Percentiles rank a stretch among this genome's conserved stretches.
Evolutionary conservation across 2,797 vertebrate genomes (phyloP).

Genomic region (Gymnopithys bicolor): DNA sequence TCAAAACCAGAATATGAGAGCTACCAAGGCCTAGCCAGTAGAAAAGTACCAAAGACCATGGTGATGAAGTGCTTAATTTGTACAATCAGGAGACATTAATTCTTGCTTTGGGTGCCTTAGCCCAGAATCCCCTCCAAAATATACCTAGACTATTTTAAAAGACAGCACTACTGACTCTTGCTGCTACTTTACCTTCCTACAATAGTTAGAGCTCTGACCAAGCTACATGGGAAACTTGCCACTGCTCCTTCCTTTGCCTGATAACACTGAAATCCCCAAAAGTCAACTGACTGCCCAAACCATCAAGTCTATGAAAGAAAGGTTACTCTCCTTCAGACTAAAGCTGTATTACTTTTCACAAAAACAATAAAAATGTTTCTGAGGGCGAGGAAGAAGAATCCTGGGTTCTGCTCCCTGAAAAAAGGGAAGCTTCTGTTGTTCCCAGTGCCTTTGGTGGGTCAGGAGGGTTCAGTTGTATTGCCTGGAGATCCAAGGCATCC

Average conservation of each 20-base stretch:
- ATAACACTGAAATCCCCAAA: not conserved
- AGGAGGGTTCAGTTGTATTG: not conserved
- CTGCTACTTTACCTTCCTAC: not conserved
- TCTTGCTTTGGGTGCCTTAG: not conserved
- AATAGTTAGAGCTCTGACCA: not conserved
- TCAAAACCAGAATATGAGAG: not conserved
- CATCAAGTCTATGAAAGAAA: not conserved
- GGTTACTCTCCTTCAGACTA: not conserved
- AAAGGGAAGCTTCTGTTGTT: not conserved
- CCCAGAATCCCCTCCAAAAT: not conserved
- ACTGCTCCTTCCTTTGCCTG: not conserved
- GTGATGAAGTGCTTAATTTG: not conserved
- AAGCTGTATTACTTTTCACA: not conserved
- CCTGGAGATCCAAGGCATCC: not conserved
- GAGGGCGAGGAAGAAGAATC: not conserved
- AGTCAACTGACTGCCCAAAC: not conserved
- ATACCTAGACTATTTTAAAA: not conserved
- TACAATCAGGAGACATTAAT: not conserved
- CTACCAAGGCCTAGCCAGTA: not conserved
- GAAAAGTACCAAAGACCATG: not conserved
- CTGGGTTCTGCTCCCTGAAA: not conserved
- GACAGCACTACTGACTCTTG: not conserved
- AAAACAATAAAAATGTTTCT: not conserved
- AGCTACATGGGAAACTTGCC: not conserved
- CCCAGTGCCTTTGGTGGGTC: not conserved